These are phyloP conservation scores for Nephila pilipes DNA, from an alignment of 1,140 invertebrate genomes.

Conservation along the genomic window DNA sequence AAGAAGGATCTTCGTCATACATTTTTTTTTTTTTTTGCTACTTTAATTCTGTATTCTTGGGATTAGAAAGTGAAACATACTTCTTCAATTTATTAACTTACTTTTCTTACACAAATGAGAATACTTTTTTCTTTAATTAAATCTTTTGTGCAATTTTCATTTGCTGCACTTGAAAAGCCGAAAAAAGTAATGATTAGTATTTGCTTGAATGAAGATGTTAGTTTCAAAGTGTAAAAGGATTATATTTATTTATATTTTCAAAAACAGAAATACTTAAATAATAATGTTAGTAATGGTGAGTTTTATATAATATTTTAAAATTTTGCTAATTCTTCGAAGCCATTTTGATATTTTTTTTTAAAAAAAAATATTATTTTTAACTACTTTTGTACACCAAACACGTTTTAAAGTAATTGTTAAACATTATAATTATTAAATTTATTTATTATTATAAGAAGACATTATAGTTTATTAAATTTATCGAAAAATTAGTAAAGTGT, in stretches of 20 bases:
- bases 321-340: no score
- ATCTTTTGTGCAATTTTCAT: constrained; percentile 31
- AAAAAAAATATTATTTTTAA: no score
- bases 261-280: background rate
- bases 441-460: no score
- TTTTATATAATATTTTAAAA: no score
- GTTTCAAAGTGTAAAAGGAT: background rate
- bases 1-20: background rate
- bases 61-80: constrained; percentile 31
- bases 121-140: constrained; percentile 23
- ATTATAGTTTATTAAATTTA: no score
- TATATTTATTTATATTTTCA: background rate
- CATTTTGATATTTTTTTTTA: no score
- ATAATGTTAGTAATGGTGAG: no score
- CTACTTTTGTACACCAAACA: no score
- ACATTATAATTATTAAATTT: no score
- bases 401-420: no score
- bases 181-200: background rate
- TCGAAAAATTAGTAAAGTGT: no score
- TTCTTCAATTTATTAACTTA: constrained; percentile 33
- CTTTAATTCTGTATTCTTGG: constrained; percentile 3
- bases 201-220: background rate
- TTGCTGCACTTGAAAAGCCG: background rate
- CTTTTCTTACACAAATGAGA: constrained; percentile 16
- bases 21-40: background rate